Percentiles rank a stretch among this genome's conserved stretches.
These are phyloP conservation scores for Drosophila barbarae DNA, from an alignment of 2,888 invertebrate species.

Conservation along the genomic window DNA sequence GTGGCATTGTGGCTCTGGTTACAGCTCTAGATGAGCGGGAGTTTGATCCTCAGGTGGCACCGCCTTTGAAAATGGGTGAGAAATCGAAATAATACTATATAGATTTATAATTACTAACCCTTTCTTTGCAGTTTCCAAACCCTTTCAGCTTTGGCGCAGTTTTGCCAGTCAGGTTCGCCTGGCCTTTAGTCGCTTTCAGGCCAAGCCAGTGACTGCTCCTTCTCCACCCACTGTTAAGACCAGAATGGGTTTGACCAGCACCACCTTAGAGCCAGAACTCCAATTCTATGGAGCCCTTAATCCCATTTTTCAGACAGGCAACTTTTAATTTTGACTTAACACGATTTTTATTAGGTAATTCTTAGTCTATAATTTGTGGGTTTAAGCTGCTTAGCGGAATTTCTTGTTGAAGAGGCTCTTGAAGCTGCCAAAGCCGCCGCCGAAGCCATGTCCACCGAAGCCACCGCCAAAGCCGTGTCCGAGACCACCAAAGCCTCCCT, in stretches of 20 bases:
- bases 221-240: constrained; percentile 21
- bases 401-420: constrained; percentile 69
- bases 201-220: constrained; percentile 3
- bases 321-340: constrained; percentile 34
- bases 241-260: constrained; percentile 9
- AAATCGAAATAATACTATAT: background rate
- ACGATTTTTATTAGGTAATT: constrained; percentile 12
- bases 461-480: constrained; percentile 63
- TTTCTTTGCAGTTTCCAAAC: constrained; percentile 10
- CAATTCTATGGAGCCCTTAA: constrained; percentile 64
- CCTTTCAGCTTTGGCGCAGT: constrained; percentile 43
- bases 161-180: constrained; percentile 49
- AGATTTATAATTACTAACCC: background rate
- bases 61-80: constrained; percentile 43
- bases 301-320: constrained; percentile 58
- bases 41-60: constrained; percentile 59
- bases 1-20: constrained; percentile 10
- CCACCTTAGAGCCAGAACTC: constrained; percentile 27
- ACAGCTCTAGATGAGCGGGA: constrained; percentile 49
- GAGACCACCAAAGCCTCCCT: constrained; percentile 45
- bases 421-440: constrained; percentile 57
- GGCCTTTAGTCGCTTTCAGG: constrained; percentile 30
- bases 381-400: constrained; percentile 37
- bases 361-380: constrained; percentile 9
- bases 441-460: constrained; percentile 49